phyloP scores from a whole-genome alignment of 2,797 vertebrate genomes.

The Botia almorhae region DNA sequence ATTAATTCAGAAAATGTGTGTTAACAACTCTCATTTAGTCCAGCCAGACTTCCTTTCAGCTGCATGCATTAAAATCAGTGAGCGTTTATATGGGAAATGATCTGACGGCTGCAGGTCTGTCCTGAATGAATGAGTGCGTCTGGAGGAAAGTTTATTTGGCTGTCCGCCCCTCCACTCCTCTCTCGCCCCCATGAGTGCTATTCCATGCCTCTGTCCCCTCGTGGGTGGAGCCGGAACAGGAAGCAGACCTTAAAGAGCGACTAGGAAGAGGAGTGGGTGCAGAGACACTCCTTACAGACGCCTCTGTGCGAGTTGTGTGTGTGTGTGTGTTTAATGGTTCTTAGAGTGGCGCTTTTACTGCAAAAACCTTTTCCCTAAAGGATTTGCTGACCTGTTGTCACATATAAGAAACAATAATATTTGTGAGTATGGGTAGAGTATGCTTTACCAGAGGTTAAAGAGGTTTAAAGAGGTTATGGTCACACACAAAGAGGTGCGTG shows the following conservation, averaged over 20 bases:
- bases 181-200: constrained; percentile 72
- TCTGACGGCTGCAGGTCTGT: constrained; percentile 22
- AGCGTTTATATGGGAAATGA: constrained; percentile 10
- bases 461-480: constrained; percentile 24
- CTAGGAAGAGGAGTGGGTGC: constrained; percentile 76
- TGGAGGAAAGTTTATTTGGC: constrained; percentile 80
- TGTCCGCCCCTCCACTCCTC: constrained; percentile 74
- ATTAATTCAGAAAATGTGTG: constrained; percentile 21
- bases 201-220: constrained; percentile 73
- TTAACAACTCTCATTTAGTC: constrained; percentile 12
- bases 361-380: background rate
- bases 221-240: constrained; percentile 78
- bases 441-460: constrained; percentile 7
- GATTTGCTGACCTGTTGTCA: constrained; percentile 7
- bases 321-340: constrained; percentile 54
- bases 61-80: background rate
- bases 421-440: constrained; percentile 2
- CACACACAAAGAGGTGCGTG: background rate
- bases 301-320: constrained; percentile 64
- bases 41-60: constrained; percentile 42
- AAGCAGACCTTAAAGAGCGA: constrained; percentile 80
- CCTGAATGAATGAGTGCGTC: constrained; percentile 64
- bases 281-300: constrained; percentile 72
- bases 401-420: background rate
- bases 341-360: constrained; percentile 7